Percentiles rank a stretch among this genome's conserved stretches.
phyloP scores from a whole-genome alignment of 1,140 invertebrate genomes.

The Parapsyche elsis region DNA sequence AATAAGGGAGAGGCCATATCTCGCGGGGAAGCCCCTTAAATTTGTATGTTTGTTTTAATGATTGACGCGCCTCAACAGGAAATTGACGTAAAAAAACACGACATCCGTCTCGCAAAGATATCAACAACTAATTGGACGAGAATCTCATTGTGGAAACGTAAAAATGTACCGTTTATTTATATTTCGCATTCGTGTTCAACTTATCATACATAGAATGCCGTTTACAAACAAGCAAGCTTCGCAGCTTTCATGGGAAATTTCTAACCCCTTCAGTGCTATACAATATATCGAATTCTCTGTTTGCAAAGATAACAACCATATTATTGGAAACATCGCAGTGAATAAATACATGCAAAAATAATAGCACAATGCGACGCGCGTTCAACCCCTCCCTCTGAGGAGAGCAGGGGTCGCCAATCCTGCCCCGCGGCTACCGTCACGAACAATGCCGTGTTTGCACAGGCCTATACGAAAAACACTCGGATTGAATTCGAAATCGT shows the following conservation, averaged over 20 bases:
- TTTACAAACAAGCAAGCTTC: neutral
- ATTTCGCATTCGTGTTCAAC: neutral
- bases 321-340: conserved; percentile 53
- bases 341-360: conserved; percentile 53
- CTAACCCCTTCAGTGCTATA: conserved; percentile 4
- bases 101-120: neutral
- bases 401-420: neutral
- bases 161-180: neutral
- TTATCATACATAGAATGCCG: neutral
- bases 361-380: conserved; percentile 43
- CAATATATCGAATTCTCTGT: conserved; percentile 22
- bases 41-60: conserved; percentile 31
- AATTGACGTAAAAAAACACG: conserved; percentile 21
- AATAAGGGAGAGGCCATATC: conserved; percentile 30
- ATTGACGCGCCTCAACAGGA: conserved; percentile 33
- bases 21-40: neutral
- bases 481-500: neutral
- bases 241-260: neutral
- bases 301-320: conserved; percentile 50
- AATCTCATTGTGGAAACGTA: neutral
- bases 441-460: conserved; percentile 44
- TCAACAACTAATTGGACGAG: conserved; percentile 15
- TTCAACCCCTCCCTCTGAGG: conserved; percentile 37
- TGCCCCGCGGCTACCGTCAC: conserved; percentile 12
- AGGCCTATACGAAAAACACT: conserved; percentile 33